Evolutionary conservation across 2,113 vertebrate genomes (phyloP).

Genomic region (Aspidoscelis tigris): DNA sequence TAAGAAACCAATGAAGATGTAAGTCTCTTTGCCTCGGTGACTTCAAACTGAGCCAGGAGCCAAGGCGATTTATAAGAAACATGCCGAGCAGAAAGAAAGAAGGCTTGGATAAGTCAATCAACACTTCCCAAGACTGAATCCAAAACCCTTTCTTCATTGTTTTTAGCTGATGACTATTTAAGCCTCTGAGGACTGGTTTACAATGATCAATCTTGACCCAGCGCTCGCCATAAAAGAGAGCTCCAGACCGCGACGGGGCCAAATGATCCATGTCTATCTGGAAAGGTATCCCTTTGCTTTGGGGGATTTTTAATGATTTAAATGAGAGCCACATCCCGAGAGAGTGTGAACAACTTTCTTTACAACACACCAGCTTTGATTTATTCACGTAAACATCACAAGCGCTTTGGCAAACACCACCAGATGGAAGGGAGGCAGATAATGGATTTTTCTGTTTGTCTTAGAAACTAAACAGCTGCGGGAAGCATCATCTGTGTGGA

Average conservation of each 20-base stretch:
- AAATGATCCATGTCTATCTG: accelerated
- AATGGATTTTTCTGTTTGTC: slow-evolving; percentile 69
- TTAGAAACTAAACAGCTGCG: slow-evolving; percentile 66
- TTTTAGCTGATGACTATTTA: neutral
- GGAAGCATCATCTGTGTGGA: slow-evolving; percentile 41
- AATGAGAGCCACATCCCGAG: neutral
- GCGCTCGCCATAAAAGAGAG: neutral
- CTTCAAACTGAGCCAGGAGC: neutral
- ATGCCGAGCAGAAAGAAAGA: neutral
- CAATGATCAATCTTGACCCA: neutral
- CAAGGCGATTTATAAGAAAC: neutral
- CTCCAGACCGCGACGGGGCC: neutral
- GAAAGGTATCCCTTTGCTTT: neutral
- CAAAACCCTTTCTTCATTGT: neutral
- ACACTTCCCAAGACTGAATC: neutral
- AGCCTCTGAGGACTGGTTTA: neutral
- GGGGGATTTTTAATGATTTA: neutral
- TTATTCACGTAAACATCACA: slow-evolving; percentile 57
- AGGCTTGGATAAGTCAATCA: neutral
- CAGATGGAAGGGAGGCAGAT: slow-evolving; percentile 65
- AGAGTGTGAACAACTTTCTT: slow-evolving; percentile 6
- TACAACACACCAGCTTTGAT: slow-evolving; percentile 50
- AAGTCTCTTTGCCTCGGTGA: neutral
- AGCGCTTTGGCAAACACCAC: slow-evolving; percentile 67
- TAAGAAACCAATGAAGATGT: neutral